These are phyloP conservation scores for Lepidotrigona ventralis DNA, from an alignment of 1,140 invertebrate species.

Conservation along the genomic window DNA sequence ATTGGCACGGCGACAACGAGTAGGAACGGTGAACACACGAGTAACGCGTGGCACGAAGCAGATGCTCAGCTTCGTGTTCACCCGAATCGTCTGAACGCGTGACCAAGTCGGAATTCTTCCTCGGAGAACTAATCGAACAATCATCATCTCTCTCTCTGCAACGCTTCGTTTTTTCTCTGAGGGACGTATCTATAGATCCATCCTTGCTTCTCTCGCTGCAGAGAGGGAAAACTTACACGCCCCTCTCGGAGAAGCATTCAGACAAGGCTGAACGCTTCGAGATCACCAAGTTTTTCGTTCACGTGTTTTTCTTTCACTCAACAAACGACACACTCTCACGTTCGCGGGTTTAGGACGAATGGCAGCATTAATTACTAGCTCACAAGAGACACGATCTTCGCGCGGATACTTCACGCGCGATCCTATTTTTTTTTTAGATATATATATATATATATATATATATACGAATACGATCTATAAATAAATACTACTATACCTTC, in stretches of 20 bases:
- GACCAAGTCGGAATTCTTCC: background rate
- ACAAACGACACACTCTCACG: background rate
- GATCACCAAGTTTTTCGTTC: too few species aligned
- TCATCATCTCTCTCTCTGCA: background rate
- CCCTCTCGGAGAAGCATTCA: background rate
- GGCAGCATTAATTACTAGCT: slow-evolving; percentile 14
- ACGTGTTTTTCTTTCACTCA: background rate
- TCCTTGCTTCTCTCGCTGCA: background rate
- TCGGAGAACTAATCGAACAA: background rate
- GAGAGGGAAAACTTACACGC: background rate
- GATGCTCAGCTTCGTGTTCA: background rate
- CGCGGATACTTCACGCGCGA: background rate
- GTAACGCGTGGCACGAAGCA: background rate
- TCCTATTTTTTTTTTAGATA: background rate
- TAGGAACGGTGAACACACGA: background rate
- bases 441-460: background rate
- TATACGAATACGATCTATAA: slow-evolving; percentile 62
- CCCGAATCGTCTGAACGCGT: too few species aligned
- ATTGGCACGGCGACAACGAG: slow-evolving; percentile 1
- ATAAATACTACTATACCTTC: slow-evolving; percentile 73
- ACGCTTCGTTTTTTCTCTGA: background rate
- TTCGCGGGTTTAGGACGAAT: slow-evolving; percentile 17
- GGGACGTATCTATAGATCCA: background rate
- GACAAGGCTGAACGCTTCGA: background rate
- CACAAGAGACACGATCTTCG: background rate